Conservation (phyloP, 2,888 invertebrate species). For the Stratiomys singularior region DNA sequence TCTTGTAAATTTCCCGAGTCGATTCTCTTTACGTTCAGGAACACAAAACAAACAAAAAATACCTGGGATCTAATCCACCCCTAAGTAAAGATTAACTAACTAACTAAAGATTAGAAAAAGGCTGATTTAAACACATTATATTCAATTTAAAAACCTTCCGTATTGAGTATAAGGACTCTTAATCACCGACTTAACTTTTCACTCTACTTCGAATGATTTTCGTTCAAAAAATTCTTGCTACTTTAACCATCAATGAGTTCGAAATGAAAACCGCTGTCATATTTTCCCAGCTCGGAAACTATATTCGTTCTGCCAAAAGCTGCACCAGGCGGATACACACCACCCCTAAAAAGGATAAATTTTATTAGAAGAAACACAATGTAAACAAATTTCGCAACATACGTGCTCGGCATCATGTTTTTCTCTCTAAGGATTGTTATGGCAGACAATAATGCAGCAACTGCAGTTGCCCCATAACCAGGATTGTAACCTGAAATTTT, state of each 20-base stretch:
- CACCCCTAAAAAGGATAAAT: background rate
- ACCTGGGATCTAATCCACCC: no score
- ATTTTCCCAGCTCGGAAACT: background rate
- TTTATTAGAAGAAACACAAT: background rate
- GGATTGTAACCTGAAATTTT: background rate
- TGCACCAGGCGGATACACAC: background rate
- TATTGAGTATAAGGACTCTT: no score
- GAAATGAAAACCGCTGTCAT: background rate
- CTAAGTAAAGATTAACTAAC: no score
- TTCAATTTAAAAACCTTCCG: no score
- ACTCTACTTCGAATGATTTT: background rate
- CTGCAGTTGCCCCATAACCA: background rate
- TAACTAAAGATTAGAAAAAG: no score
- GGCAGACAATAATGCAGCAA: background rate
- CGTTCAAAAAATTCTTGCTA: no score
- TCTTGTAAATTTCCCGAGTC: no score
- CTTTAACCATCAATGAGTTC: no score
- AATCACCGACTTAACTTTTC: background rate
- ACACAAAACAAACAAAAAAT: no score
- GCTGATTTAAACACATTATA: no score
- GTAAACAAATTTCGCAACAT: background rate
- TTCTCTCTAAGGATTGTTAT: background rate
- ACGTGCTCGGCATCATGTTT: background rate
- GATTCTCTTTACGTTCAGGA: no score
- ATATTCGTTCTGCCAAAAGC: background rate